Conservation (phyloP, 1,140 invertebrate genomes). For the Drosophila sulfurigaster region DNA sequence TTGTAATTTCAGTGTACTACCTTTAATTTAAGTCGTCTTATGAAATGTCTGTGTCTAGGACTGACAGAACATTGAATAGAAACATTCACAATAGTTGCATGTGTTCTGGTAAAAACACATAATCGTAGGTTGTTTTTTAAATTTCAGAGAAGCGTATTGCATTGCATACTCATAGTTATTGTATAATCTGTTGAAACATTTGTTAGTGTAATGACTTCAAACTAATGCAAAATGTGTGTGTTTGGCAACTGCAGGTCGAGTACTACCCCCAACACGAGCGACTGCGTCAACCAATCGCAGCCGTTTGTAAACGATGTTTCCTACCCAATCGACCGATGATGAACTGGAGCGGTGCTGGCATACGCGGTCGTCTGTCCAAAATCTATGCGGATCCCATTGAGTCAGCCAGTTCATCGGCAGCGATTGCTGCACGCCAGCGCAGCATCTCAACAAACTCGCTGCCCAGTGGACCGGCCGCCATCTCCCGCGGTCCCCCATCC, state of each 20-base stretch:
- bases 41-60: constrained; percentile 29
- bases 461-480: constrained; percentile 47
- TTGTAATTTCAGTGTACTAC: constrained; percentile 11
- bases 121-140: not conserved
- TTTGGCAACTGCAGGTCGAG: constrained; percentile 72
- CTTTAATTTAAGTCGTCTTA: constrained; percentile 2
- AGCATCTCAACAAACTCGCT: constrained; percentile 67
- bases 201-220: not conserved
- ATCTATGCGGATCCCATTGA: constrained; percentile 43
- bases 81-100: constrained; percentile 32
- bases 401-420: constrained; percentile 21
- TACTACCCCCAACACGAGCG: constrained; percentile 85
- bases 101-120: constrained; percentile 46
- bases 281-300: constrained; percentile 85
- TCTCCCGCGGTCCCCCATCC: constrained; percentile 12
- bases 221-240: constrained; percentile 36
- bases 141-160: constrained; percentile 1
- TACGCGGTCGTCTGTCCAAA: constrained; percentile 75
- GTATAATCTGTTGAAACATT: constrained; percentile 12
- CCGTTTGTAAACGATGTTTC: constrained; percentile 84
- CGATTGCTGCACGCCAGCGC: constrained; percentile 27
- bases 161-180: constrained; percentile 20
- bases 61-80: constrained; percentile 7
- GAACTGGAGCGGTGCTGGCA: constrained; percentile 78
- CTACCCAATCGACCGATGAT: constrained; percentile 78